Percentiles rank a stretch among this genome's conserved stretches.
These are phyloP conservation scores for Drosophila stalkeri DNA, from an alignment of 2,888 invertebrate genomes.

Conservation along the genomic window DNA sequence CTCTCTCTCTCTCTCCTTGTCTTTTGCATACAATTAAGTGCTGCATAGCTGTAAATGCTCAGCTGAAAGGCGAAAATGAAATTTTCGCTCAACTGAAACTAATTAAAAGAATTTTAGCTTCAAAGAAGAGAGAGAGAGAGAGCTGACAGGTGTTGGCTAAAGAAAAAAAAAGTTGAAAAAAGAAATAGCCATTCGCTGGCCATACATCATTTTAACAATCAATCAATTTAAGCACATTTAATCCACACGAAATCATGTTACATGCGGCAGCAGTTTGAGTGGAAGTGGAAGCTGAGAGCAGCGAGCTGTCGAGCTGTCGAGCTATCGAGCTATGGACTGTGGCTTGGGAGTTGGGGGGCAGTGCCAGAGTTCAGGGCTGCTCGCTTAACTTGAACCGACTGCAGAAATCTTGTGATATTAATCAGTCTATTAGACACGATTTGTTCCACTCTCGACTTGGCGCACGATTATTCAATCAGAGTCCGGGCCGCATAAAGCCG, in stretches of 20 bases:
- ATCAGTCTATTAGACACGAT: conserved; percentile 82
- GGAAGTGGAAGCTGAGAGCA: neutral
- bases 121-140: neutral
- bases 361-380: conserved; percentile 39
- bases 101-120: conserved; percentile 5
- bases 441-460: conserved; percentile 71
- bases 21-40: neutral
- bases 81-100: conserved; percentile 21
- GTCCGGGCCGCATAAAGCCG: conserved; percentile 29
- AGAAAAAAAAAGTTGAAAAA: conserved; percentile 5
- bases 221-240: conserved; percentile 83
- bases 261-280: conserved; percentile 48
- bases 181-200: conserved; percentile 59
- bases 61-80: conserved; percentile 23
- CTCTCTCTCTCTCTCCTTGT: neutral
- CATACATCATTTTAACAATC: conserved; percentile 83
- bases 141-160: conserved; percentile 43
- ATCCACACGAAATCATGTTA: conserved; percentile 81
- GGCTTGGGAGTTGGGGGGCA: neutral
- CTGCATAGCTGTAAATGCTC: neutral
- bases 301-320: neutral
- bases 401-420: conserved; percentile 76
- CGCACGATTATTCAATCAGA: conserved; percentile 77
- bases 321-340: neutral
- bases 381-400: conserved; percentile 63